Base-by-base conservation (phyloP, 2,113 vertebrate species). In the Miniopterus natalensis region DNA sequence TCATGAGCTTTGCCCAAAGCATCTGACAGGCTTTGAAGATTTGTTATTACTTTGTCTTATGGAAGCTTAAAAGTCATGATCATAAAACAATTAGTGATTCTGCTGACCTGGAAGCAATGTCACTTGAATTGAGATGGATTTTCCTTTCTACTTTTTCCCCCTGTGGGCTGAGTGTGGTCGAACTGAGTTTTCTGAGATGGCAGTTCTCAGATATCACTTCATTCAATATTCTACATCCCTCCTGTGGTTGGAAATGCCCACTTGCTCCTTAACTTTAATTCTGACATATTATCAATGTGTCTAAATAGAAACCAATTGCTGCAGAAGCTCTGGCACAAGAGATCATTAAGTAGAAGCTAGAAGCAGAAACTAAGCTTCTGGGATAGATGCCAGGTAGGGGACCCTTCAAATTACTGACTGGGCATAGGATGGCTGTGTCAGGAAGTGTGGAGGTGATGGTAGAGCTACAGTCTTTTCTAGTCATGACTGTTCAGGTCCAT, bases 71-170 rank as follows among this genome's bases (percentile, higher is more conserved):
- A 92, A 96, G 95, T 90, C 95, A 95, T 1, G 59, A 45, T 84
- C 95, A 85, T 97, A 95, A 96, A 97, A 77, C 84, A 93, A 90
- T 97, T 97, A 97, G 92, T 1, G 27, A 95, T 97, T 97, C 92
- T 97, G 95, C 96, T 97, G 96, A 95, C 94, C 95, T 90, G 84
- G 94, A 95, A 92, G 92, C 71, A 73, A 49, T 73, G 81, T 77
- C 77, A 59, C 45, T 90, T 90, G 88, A 95, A 95, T 77, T 77
- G 78, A 97, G 95, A 93, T 90, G 57, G 70, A 93, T 95, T 95
- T 93, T 81, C 36, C 21, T 18, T 65, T 65, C 42, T n/a, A 1
- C n/a, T 15, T 70, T 74, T 10, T 17, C 25, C 9, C 45, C 29
- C 66, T 23, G 17, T 4, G 45, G 93, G 49, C 45, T 78, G 78